Evolutionary conservation across 2,797 vertebrate species (phyloP).

Genomic region (Nothura maculosa): DNA sequence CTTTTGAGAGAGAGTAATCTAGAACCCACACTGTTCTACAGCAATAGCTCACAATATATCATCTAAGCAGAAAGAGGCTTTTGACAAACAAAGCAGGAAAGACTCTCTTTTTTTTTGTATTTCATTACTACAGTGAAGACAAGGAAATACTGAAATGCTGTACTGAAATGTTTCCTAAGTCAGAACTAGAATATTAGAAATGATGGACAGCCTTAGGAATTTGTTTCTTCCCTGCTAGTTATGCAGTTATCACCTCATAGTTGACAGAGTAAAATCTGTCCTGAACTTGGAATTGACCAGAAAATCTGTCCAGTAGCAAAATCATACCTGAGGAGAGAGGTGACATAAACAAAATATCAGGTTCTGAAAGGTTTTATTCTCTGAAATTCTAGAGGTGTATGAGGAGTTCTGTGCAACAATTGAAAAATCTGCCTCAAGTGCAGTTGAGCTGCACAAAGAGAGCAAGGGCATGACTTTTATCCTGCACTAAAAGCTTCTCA

Average conservation of each 20-base stretch:
- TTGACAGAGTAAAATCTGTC: not conserved
- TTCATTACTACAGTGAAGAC: not conserved
- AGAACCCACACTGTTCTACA: not conserved
- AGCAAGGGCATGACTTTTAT: constrained; percentile 8
- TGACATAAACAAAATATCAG: not conserved
- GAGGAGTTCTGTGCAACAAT: not conserved
- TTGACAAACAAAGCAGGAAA: constrained; percentile 20
- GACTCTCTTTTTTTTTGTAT: not conserved
- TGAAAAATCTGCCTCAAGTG: not conserved
- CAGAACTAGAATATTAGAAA: not conserved
- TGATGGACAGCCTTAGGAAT: not conserved
- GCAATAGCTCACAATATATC: not conserved
- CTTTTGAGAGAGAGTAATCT: not conserved
- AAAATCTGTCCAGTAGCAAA: constrained; percentile 7
- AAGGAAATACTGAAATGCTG: not conserved
- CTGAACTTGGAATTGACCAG: not conserved
- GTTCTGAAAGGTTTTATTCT: not conserved
- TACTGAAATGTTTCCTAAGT: not conserved
- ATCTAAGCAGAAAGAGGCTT: constrained; percentile 3
- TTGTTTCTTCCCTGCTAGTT: not conserved
- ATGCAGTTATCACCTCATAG: not conserved
- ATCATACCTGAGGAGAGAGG: not conserved
- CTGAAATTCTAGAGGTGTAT: not conserved
- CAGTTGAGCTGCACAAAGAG: constrained; percentile 3
- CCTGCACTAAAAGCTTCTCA: constrained; percentile 16